Base-by-base conservation (phyloP, 2,797 vertebrate species). In the Trachops cirrhosus region DNA sequence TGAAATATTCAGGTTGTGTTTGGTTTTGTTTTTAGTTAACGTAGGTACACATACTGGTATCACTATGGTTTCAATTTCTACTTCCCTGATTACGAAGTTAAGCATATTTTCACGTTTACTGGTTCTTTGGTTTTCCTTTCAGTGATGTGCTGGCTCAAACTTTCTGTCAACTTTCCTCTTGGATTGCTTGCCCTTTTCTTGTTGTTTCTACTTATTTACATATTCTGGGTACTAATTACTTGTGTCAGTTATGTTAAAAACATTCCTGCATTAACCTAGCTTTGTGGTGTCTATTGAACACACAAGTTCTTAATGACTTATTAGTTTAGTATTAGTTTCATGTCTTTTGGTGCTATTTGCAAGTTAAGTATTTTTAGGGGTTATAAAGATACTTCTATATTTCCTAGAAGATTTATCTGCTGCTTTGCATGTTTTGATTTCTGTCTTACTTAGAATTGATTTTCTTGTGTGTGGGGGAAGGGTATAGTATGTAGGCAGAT, bases 381-480 rank as follows among this genome's bases (percentile, higher is more conserved):
- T 73, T 96, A 78, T 54, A 59, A 89, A 96, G 32, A 88, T 91
- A 88, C 2, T 83, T 57, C 54, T 57, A 9, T 50, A 0, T 93
- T 77, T 85, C 64, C 44, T 94, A 79, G 34, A 91, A 91, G 32
- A 2, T 83, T 64, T 75, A 5, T 64, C 6, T 46, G 16, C 70
- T 89, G 39, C 32, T 57, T 50, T 78, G 89, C 57, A 82, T 77
- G 3, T 91, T 96, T 48, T 86, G 44, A 73, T 89, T 95, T 95
- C 59, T 79, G 1, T 83, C 96, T 86, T 44, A 64, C 71, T 91
- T 86, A 39, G 67, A 67, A 80, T 48, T 90, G 2, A 50, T 70
- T 89, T 32, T 59, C 39, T 77, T 39, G n/a, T 52, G 48, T 22
- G 12, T 32, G 14, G 75, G 80, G 22, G 22, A 24, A 46, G 74